phyloP scores from a whole-genome alignment of 2,888 invertebrate species.

The Nasonia oneida region DNA sequence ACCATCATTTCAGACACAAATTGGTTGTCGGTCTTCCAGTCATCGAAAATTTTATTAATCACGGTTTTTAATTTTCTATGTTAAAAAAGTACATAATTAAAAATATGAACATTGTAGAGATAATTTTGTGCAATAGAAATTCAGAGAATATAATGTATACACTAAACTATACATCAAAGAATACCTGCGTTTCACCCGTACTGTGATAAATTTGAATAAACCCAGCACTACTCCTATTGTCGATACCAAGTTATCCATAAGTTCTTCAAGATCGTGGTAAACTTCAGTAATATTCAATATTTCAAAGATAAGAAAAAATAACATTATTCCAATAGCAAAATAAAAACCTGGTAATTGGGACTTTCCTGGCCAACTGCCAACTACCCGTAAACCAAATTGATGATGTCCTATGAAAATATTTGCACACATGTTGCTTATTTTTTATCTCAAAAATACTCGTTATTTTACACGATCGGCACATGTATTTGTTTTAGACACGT shows the following conservation, averaged over 20 bases:
- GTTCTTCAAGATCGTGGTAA: constrained; percentile 44
- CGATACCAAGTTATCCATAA: constrained; percentile 56
- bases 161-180: neutral
- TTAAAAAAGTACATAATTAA: neutral
- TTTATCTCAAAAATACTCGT: neutral
- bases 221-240: constrained; percentile 46
- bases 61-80: constrained; percentile 35
- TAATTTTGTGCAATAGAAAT: neutral
- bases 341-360: constrained; percentile 30
- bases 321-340: constrained; percentile 15
- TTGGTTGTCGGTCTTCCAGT: constrained; percentile 14
- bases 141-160: neutral
- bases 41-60: constrained; percentile 38
- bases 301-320: constrained; percentile 46
- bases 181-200: constrained; percentile 39
- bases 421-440: neutral
- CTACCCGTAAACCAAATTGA: constrained; percentile 39
- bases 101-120: neutral
- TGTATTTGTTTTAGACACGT: neutral
- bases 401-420: constrained; percentile 51
- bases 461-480: neutral
- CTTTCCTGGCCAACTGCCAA: constrained; percentile 44
- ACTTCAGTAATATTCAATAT: constrained; percentile 42
- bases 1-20: neutral
- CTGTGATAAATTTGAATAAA: constrained; percentile 32